Evolutionary conservation across 2,113 vertebrate genomes (phyloP).

Genomic region (Zeus faber): DNA sequence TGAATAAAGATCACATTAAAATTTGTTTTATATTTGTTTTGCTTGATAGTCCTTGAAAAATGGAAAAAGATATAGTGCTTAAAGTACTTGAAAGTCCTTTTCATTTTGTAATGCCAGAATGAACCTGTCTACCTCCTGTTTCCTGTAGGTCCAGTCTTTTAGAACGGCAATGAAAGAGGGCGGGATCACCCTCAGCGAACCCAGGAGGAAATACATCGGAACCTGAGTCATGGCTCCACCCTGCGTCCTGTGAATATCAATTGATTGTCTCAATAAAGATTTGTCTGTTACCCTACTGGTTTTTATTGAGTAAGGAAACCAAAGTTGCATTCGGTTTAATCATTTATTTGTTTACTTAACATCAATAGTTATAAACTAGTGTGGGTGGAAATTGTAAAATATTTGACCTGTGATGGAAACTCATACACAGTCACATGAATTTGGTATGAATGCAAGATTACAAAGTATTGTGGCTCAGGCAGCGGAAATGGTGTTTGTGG

Average conservation of each 20-base stretch:
- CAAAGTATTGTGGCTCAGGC: conserved; percentile 51
- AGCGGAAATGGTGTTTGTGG: conserved; percentile 33
- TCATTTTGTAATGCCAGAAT: no score
- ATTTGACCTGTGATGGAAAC: conserved; percentile 10
- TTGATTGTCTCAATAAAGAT: conserved; percentile 7
- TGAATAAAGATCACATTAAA: no score
- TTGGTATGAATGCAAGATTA: conserved; percentile 31
- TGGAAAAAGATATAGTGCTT: no score
- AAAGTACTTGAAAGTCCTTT: no score
- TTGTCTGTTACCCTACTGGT: not conserved
- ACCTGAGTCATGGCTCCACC: conserved; percentile 14
- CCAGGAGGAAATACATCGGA: conserved; percentile 77
- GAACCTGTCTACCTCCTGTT: no score
- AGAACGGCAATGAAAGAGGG: conserved; percentile 82
- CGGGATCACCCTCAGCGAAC: conserved; percentile 83
- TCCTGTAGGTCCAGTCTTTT: conserved; percentile 82
- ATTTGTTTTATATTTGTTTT: no score
- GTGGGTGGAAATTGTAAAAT: conserved; percentile 26
- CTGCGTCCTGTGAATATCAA: not conserved
- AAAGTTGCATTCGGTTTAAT: conserved; percentile 9
- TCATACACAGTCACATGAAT: not conserved
- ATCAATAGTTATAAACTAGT: conserved; percentile 51
- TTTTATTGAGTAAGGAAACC: not conserved
- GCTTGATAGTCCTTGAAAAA: no score
- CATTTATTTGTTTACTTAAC: conserved; percentile 48